Evolutionary conservation across 2,888 invertebrate genomes (phyloP).

Genomic region (Tiliacea aurago): DNA sequence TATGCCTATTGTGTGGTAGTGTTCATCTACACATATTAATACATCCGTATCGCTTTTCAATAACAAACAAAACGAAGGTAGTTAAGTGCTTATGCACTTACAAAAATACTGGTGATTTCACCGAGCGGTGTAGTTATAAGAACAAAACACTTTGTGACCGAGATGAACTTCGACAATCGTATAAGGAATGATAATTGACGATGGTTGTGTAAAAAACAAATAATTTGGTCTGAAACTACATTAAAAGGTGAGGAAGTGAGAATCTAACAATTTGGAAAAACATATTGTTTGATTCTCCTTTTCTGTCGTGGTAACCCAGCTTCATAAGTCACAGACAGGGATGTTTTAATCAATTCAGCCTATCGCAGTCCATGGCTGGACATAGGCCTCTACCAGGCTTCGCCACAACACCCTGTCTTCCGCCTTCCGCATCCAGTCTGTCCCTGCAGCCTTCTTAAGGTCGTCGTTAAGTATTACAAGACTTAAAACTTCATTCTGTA

Average conservation of each 20-base stretch:
- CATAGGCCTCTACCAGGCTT: background rate
- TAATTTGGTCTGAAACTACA: background rate
- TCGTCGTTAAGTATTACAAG: too few species aligned
- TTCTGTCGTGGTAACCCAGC: background rate
- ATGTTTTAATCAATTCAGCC: background rate
- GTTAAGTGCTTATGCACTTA: background rate
- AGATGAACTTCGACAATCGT: slow-evolving; percentile 6
- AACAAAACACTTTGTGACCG: slow-evolving; percentile 28
- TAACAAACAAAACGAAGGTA: background rate
- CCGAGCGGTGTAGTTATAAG: background rate
- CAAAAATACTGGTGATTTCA: slow-evolving; percentile 26
- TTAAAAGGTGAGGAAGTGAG: background rate
- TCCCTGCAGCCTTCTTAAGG: too few species aligned
- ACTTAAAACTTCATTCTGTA: too few species aligned
- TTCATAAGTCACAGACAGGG: background rate
- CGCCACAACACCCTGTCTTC: background rate
- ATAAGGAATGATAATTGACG: slow-evolving; percentile 1
- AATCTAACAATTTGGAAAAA: background rate
- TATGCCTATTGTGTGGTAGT: too few species aligned
- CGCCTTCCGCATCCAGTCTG: background rate
- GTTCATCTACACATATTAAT: background rate
- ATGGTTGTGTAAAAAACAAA: background rate
- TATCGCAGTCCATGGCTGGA: background rate
- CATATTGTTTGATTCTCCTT: background rate
- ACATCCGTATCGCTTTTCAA: background rate